Evolutionary conservation across 2,888 invertebrate species (phyloP).

Genomic region (Stratiomys singularior): DNA sequence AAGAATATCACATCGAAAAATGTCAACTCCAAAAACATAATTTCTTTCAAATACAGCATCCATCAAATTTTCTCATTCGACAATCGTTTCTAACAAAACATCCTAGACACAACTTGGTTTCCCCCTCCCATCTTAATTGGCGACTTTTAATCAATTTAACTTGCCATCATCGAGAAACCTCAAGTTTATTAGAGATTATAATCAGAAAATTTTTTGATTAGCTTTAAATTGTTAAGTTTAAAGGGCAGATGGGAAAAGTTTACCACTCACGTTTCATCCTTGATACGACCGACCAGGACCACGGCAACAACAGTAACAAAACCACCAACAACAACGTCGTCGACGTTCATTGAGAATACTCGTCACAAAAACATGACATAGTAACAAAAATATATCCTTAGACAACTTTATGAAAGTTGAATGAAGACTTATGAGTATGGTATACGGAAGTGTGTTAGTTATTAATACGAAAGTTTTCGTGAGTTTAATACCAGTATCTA

Average conservation of each 20-base stretch:
- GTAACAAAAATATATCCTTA: neutral
- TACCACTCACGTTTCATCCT: neutral
- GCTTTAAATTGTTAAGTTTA: conserved; percentile 8
- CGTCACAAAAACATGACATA: neutral
- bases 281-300: neutral
- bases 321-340: too few species aligned
- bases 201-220: conserved; percentile 1
- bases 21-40: too few species aligned
- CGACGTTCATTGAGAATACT: neutral
- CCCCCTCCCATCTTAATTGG: too few species aligned
- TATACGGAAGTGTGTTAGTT: neutral
- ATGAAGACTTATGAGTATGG: neutral
- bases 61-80: too few species aligned
- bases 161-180: conserved; percentile 9
- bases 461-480: neutral
- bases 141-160: neutral
- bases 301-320: too few species aligned
- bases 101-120: too few species aligned
- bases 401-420: neutral
- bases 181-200: neutral
- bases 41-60: too few species aligned
- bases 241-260: neutral
- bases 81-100: too few species aligned
- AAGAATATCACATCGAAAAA: too few species aligned
- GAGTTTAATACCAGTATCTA: neutral